Evolutionary conservation across 64 coral and sea anemone genomes (phyloP), one percentile per base, ranked within the genome.

Genomic region (Stylophora pistillata): DNA sequence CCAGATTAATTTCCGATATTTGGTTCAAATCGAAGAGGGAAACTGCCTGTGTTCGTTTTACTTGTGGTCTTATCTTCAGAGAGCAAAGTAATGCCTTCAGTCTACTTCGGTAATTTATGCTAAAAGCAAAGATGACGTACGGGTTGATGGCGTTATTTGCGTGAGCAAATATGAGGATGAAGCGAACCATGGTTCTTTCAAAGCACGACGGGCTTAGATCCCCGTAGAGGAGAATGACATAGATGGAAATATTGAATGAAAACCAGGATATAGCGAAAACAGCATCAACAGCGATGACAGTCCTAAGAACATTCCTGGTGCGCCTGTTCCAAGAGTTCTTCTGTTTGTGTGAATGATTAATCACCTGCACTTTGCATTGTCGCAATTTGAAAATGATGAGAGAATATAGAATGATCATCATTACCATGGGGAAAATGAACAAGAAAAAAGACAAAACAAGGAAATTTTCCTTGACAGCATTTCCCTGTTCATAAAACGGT

Each of bases 271-370:
- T 13, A 4, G 31, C 31, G 17, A 73, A 73, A 73, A 73, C 30
- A 25, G 33, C 71, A 30, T 33, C 31, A 28, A 73, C 71, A 30
- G 71, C 71, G 33, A 73, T 73, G 13, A 73, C 30, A 13, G 71
- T 73, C 3, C 31, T 12, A 1, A 73, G 13, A 15, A 73, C 71
- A 33, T 73, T 37, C 32, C 71, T 73, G 12, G 12, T 73, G 30
- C 30, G 71, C 29, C 11, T 73, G 71, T 73, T 73, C 71, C 71
- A 73, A 32, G 71, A 73, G 32, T 73, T 73, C 30, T 37, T 30
- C 71, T 9, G 30, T 13, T 31, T 73, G 26, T 9, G 31, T 11
- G 71, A 73, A 73, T 10, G 30, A 73, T 31, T 31, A 15, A 73
- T 73, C 12, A 31, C 71, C 15, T 30, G 30, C 28, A 32, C 31